Base-by-base conservation (phyloP, 2,797 vertebrate genomes). In the Myotis pilosus region DNA sequence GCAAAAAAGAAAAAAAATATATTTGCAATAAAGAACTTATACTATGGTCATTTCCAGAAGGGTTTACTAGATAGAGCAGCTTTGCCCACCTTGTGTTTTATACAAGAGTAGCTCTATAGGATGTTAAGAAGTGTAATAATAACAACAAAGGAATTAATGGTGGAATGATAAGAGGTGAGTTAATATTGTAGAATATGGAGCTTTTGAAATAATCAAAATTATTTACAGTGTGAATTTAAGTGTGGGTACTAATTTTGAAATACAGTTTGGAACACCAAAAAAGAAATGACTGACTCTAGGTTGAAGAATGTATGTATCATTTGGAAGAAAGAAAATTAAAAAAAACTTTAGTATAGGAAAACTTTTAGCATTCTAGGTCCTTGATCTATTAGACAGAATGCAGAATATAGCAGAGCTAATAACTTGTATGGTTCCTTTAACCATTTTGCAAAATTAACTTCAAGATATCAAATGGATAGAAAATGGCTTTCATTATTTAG, bases 391-490 rank as follows among this genome's bases (percentile, higher is more conserved):
- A 92, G 28, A 71, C 7, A 62, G 16, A 74, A 76, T 15, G 23
- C 36, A 55, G 51, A 72, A 57, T 78, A 1, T 3, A 53, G 9
- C 12, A 60, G 55, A 33, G 36, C 15, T 89, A 87, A 83, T 74
- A 84, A 1, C 6, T 75, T 87, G 13, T 36, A 80, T 62, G 25
- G 11, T 53, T 87, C 62, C 15, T 33, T 89, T 72, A 23, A 89
- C 33, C 20, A 87, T n/a, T 92, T 60, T 94, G 33, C 5, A 86
- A 91, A 95, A 89, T 74, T 86, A 66, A 30, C 30, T 82, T 79
- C 33, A 49, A 22, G n/a, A 28, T 72, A 23, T 71, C 66, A 91
- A 23, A 22, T 64, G 62, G 36, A 36, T 72, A 5, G 41, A 51
- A 74, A 92, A 76, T n/a, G 16, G 25, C 25, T 78, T 90, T 57